Conservation (phyloP, 2,113 vertebrate genomes). For the Pteronura brasiliensis region DNA sequence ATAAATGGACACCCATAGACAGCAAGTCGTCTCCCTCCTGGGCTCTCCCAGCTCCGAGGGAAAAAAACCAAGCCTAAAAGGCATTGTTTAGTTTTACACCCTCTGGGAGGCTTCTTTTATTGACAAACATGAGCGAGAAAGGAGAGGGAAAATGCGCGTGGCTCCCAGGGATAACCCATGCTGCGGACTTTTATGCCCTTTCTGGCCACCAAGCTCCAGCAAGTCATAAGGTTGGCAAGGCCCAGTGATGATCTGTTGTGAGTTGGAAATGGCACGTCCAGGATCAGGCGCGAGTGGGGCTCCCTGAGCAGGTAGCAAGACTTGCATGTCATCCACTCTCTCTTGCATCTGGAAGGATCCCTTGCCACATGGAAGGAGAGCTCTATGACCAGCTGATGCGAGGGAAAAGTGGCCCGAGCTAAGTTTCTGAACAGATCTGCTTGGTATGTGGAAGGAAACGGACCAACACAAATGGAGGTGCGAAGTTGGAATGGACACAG, state of each 20-base stretch:
- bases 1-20: background rate
- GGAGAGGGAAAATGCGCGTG: background rate
- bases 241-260: background rate
- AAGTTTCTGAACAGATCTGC: background rate
- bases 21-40: background rate
- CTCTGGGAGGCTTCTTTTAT: background rate
- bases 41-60: background rate
- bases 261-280: background rate
- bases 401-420: background rate
- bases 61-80: background rate
- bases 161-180: background rate
- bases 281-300: background rate
- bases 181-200: background rate
- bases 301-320: background rate
- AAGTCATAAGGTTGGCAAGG: rapidly evolving
- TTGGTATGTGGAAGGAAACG: background rate
- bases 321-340: background rate
- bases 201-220: background rate
- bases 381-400: background rate
- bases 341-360: too few relatives aligned
- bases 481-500: too few relatives aligned
- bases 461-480: background rate
- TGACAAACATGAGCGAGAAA: background rate
- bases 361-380: background rate
- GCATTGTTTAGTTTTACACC: background rate